phyloP scores from a whole-genome alignment of 2,888 invertebrate genomes.

The Autographa pulchrina region DNA sequence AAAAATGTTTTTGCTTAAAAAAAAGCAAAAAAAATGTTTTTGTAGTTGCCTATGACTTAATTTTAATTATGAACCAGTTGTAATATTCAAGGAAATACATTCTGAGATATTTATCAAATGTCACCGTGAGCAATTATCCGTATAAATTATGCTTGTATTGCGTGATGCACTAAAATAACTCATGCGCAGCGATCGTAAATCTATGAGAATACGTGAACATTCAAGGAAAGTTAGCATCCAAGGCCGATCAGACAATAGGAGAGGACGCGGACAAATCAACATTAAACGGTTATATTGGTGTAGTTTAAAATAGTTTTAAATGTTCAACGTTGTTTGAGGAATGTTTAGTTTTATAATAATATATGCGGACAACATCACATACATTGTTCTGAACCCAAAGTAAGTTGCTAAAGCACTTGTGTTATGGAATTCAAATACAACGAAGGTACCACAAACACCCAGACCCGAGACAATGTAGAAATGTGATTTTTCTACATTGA shows the following conservation, averaged over 20 bases:
- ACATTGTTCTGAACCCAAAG: too few relatives aligned
- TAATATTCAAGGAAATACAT: neutral
- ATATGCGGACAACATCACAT: too few relatives aligned
- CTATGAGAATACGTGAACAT: conserved; percentile 37
- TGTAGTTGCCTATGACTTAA: too few relatives aligned
- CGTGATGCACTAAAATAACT: conserved; percentile 37
- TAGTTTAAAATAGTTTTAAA: neutral
- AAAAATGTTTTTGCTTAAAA: too few relatives aligned
- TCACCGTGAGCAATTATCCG: neutral
- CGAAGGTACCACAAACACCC: too few relatives aligned
- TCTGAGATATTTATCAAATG: neutral
- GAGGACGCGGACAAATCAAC: conserved; percentile 5
- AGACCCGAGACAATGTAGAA: too few relatives aligned
- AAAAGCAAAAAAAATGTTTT: too few relatives aligned
- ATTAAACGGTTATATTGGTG: neutral
- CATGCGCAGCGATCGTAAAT: conserved; percentile 30
- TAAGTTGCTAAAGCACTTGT: too few relatives aligned
- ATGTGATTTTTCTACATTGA: too few relatives aligned
- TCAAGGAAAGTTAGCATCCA: conserved; percentile 42
- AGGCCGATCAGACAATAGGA: conserved; percentile 25
- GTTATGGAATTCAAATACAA: too few relatives aligned
- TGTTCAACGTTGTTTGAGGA: neutral
- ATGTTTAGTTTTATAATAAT: neutral
- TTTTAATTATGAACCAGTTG: too few relatives aligned
- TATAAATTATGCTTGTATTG: conserved; percentile 28